Conservation (phyloP, 53 echinoderm and acorn worm species). For the Echinometra lucunter region DNA sequence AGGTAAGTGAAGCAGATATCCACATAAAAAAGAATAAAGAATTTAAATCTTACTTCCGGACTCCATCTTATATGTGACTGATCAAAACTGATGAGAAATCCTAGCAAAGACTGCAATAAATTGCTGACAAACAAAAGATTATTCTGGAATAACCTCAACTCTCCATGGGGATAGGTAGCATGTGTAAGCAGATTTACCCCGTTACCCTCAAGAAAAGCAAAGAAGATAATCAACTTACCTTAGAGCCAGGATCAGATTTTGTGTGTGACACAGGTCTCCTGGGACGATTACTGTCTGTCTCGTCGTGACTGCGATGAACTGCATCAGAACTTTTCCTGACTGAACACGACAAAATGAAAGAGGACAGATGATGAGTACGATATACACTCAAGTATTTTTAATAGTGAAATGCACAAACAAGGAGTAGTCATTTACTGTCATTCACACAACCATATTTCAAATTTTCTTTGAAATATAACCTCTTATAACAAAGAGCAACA, state of each 20-base stretch:
- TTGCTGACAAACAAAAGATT: no score
- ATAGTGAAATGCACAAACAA: no score
- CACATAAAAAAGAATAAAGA: no score
- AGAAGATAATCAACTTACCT: not conserved
- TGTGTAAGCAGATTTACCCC: not conserved
- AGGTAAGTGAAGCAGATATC: no score
- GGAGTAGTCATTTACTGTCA: not conserved
- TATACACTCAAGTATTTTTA: no score
- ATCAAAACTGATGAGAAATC: no score
- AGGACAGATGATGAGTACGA: not conserved
- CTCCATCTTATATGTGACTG: no score
- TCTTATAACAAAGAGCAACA: not conserved
- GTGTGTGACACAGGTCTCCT: constrained; percentile 76
- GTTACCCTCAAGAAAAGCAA: not conserved
- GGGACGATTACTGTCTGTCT: constrained; percentile 70
- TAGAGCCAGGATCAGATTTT: constrained; percentile 75
- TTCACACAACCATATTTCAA: not conserved
- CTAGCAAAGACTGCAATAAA: no score
- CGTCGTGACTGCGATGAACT: constrained; percentile 62
- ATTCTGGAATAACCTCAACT: no score
- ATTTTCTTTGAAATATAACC: not conserved
- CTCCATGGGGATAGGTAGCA: not conserved
- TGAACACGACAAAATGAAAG: constrained; percentile 10
- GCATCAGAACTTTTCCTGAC: constrained; percentile 76
- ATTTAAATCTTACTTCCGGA: no score